Evolutionary conservation across 2,797 vertebrate genomes (phyloP).

Genomic region (Nothura maculosa): DNA sequence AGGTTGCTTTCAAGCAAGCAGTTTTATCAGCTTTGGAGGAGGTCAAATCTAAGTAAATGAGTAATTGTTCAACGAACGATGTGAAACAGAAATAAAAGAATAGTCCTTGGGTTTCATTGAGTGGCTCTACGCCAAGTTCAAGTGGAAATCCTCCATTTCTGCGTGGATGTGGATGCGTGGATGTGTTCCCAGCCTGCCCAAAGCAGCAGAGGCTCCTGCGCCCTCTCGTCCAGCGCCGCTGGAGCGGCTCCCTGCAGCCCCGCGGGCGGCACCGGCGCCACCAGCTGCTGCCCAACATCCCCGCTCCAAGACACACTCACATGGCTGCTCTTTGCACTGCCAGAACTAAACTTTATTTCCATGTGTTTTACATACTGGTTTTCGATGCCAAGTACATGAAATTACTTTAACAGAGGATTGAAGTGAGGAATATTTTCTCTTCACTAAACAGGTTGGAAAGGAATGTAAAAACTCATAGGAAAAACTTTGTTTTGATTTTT

Average conservation of each 20-base stretch:
- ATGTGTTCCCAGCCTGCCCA: not conserved
- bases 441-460: conserved; percentile 76
- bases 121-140: not conserved
- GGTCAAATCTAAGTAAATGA: not conserved
- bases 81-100: not conserved
- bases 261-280: too few relatives aligned
- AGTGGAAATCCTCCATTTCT: not conserved
- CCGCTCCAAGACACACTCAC: conserved; percentile 77
- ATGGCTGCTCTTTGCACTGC: conserved; percentile 77
- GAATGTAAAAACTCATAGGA: conserved; percentile 82
- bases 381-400: conserved; percentile 81
- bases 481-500: conserved; percentile 74
- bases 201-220: not conserved
- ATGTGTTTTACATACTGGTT: conserved; percentile 82
- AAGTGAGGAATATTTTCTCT: conserved; percentile 77
- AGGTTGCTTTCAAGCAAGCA: not conserved
- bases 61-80: not conserved
- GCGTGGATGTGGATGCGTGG: not conserved
- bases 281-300: conserved; percentile 16
- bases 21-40: not conserved
- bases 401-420: conserved; percentile 80
- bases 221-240: not conserved
- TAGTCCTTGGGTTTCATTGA: not conserved
- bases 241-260: too few relatives aligned
- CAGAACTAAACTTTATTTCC: conserved; percentile 86